These are phyloP conservation scores for Girardia tigrina DNA, from an alignment of 2,888 invertebrate genomes.

Conservation along the genomic window DNA sequence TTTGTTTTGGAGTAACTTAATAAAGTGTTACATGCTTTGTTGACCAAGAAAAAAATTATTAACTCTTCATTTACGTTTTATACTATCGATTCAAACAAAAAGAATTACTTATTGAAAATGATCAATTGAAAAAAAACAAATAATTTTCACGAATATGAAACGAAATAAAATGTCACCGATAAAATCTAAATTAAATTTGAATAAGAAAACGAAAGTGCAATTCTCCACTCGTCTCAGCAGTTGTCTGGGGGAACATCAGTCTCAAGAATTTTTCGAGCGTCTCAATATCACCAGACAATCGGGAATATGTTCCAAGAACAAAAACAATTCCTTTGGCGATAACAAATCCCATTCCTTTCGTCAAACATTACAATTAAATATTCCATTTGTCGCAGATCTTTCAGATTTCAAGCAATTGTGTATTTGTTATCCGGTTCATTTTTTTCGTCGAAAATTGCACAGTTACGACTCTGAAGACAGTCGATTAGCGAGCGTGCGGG, in stretches of 20 bases:
- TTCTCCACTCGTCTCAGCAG: background rate
- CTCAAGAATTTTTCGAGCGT: conserved; percentile 11
- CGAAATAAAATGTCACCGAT: background rate
- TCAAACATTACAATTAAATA: background rate
- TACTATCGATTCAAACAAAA: no score
- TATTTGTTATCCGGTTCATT: conserved; percentile 10
- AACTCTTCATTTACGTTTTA: no score
- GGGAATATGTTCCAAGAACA: background rate
- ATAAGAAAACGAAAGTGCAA: background rate
- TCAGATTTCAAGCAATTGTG: conserved; percentile 7
- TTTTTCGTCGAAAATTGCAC: background rate
- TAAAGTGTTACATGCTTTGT: conserved; percentile 15
- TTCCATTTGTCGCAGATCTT: background rate
- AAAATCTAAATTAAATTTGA: background rate
- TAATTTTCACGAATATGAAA: no score
- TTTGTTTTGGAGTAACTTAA: background rate
- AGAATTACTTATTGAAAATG: background rate
- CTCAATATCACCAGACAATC: background rate
- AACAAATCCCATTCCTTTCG: conserved; percentile 10
- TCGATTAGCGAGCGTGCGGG: background rate
- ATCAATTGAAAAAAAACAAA: background rate
- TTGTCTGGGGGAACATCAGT: conserved; percentile 13
- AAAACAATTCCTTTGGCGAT: conserved; percentile 18
- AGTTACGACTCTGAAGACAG: background rate
- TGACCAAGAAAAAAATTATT: background rate